phyloP scores from a whole-genome alignment of 1,140 invertebrate species.

The Cotesia glomerata region DNA sequence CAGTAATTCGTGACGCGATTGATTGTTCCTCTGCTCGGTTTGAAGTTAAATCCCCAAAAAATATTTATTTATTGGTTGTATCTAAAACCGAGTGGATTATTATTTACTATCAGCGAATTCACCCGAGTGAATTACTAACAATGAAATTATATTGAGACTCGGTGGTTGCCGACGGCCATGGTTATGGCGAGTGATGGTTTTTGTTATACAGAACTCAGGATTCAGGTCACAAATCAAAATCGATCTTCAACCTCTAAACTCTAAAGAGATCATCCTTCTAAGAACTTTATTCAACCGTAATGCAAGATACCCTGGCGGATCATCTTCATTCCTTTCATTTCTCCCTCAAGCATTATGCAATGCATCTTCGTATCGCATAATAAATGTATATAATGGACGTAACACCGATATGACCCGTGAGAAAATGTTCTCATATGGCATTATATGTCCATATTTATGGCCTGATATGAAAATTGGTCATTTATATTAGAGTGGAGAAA shows the following conservation, averaged over 20 bases:
- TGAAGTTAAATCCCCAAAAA: background rate
- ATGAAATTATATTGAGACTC: background rate
- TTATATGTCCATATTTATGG: too few relatives aligned
- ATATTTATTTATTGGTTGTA: background rate
- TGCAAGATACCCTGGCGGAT: background rate
- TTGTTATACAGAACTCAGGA: background rate
- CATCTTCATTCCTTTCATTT: background rate
- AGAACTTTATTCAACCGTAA: background rate
- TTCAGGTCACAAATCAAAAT: background rate
- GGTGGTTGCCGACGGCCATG: too few relatives aligned
- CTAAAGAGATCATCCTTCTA: background rate
- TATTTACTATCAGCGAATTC: too few relatives aligned
- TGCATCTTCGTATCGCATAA: background rate
- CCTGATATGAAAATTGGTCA: too few relatives aligned
- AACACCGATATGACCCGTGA: background rate
- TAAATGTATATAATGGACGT: too few relatives aligned
- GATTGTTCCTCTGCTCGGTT: constrained; percentile 6
- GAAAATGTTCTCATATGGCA: background rate
- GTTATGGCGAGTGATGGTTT: too few relatives aligned
- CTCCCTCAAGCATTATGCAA: too few relatives aligned
- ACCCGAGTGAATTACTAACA: background rate
- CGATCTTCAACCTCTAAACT: background rate
- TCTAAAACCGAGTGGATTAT: background rate
- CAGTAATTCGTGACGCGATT: constrained; percentile 15
- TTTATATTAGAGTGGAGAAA: too few relatives aligned